Base-by-base conservation (phyloP, 2,113 vertebrate genomes). In the Narcine bancroftii region DNA sequence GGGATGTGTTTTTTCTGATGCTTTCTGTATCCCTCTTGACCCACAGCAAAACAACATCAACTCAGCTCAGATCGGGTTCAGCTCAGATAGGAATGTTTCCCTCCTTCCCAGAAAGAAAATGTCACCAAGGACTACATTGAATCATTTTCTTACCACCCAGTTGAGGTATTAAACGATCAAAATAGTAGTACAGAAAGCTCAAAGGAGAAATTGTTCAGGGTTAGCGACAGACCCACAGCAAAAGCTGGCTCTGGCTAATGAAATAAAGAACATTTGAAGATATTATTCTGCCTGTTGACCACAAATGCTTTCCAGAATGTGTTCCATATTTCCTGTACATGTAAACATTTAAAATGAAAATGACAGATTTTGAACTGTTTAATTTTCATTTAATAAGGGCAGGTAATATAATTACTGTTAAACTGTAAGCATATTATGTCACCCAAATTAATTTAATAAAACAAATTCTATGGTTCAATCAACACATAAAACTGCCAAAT, bases 121-220 rank as follows among this genome's bases (percentile, higher is more conserved):
- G 29, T 47, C 24, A 50, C 77, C 77, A 33, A 81, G 26, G 45
- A 3, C 77, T 11, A 81, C 47, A 3, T 29, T 13, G 77, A 81
- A 47, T 79, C 47, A 79, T 79, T 79, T 79, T 79, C 76, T 45
- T 79, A 79, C 42, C 76, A 79, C 76, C 39, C 76, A 79, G 3
- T 79, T 79, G 45, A 39, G 7, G 39, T 1, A 47, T 79, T 42
- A 79, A 79, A 79, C 42, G 42, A 79, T 24, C 76, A 79, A 0
- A 19, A 21, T 47, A 47, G 76, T 47, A 79, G 76, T 45, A 26
- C 17, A 42, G 24, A 79, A 6, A 26, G 21, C 42, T 79, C 42
- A 79, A 47, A 79, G 19, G 42, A 21, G 21, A 79, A 79, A 47
- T 47, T 79, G 42, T 45, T 79, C 10, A 26, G 76, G 5, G 42